phyloP scores from a whole-genome alignment of 2,113 vertebrate species.

The Taurulus bubalis region DNA sequence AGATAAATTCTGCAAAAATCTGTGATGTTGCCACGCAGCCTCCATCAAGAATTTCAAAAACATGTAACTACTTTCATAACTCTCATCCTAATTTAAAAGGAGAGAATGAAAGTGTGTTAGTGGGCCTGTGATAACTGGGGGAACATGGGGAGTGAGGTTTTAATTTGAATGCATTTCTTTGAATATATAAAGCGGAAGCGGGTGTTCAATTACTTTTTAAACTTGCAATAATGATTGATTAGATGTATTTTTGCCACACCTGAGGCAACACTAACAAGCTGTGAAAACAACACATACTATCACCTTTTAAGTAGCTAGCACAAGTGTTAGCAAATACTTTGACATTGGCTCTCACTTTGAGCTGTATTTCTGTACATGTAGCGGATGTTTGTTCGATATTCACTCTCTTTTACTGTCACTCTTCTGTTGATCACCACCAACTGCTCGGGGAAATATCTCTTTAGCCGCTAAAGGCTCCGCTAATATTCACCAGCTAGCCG shows the following conservation, averaged over 20 bases:
- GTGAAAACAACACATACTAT: not conserved
- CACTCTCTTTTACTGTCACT: not conserved
- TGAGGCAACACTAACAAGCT: not conserved
- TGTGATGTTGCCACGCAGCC: not conserved
- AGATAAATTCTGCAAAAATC: not conserved
- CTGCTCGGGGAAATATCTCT: not conserved
- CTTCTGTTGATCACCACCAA: not conserved
- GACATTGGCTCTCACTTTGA: not conserved
- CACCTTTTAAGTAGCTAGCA: not conserved
- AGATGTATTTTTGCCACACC: not conserved
- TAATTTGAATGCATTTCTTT: not conserved
- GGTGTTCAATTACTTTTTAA: not conserved
- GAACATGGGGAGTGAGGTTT: not conserved
- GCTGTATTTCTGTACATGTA: not conserved
- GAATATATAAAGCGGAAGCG: not conserved
- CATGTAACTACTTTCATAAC: not conserved
- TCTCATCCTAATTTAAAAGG: not conserved
- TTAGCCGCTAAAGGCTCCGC: not conserved
- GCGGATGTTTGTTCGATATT: not conserved
- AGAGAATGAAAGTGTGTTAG: not conserved
- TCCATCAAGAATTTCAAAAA: not conserved
- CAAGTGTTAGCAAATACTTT: not conserved
- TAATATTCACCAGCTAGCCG: not conserved
- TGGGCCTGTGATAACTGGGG: not conserved
- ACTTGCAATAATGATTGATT: no score